Evolutionary conservation across 2,113 vertebrate species (phyloP), one percentile per base, ranked within the genome.

Genomic region (Ardeotis arabs): DNA sequence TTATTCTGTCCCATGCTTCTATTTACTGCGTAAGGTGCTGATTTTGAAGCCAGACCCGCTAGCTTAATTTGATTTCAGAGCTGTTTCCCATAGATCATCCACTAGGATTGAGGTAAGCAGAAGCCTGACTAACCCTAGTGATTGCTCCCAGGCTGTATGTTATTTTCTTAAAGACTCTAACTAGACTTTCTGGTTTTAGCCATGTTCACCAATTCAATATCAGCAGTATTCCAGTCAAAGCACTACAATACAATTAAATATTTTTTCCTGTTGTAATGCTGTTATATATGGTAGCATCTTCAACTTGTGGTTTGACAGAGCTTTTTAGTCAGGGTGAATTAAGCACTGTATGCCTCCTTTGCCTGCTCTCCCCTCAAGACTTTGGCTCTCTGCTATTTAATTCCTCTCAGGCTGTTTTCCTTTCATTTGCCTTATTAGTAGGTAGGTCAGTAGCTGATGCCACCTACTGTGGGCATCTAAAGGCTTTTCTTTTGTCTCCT

Each of bases 391-490:
- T 95, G 69, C 95, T 97, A 87, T 96, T 97, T 97, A 97, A 88
- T 80, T 94, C 93, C 91, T 98, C 94, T 96, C 91, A 75, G 96
- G 87, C 93, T 97, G 93, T 96, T 97, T 97, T 97, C 93, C 79
- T 97, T 98, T 98, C 94, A 97, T 97, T 97, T 97, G 87, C 96
- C 94, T 96, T 98, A 97, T 97, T 97, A 97, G 97, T 95, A 97
- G 96, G 75, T 96, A 97, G 96, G 97, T 97, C 96, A 97, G 86
- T 95, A 92, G 95, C 94, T 96, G 95, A 97, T 97, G 95, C 96
- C 97, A 96, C 97, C 97, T 96, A 97, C 96, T 98, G 97, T 87
- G 97, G 96, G 90, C 84, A 98, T 97, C 97, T 97, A 94, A 97
- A 97, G 92, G 63, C 91, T 97, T 96, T 95, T 95, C 94, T 96